Conservation (phyloP, 2,888 invertebrate species). For the Strigamia maritima region DNA sequence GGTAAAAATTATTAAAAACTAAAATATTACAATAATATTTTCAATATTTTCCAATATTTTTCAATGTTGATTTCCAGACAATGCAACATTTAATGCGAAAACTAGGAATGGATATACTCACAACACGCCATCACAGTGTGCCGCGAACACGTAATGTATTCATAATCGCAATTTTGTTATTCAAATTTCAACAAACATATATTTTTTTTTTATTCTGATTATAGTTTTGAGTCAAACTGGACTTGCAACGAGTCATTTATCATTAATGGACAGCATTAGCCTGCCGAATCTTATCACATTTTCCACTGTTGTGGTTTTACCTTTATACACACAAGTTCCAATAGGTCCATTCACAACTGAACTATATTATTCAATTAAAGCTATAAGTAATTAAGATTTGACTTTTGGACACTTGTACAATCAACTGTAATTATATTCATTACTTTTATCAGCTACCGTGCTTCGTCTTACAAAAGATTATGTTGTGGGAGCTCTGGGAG, state of each 20-base stretch:
- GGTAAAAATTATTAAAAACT: slow-evolving; percentile 50
- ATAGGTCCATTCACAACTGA: slow-evolving; percentile 95
- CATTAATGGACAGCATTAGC: slow-evolving; percentile 45
- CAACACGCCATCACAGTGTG: not conserved
- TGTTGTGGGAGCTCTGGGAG: slow-evolving; percentile 80
- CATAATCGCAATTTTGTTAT: too few relatives aligned
- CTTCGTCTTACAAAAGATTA: slow-evolving; percentile 84
- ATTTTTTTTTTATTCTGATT: not conserved
- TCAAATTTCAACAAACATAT: too few relatives aligned
- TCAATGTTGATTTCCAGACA: slow-evolving; percentile 18
- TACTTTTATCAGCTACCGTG: slow-evolving; percentile 49
- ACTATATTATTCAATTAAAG: slow-evolving; percentile 86
- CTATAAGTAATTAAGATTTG: slow-evolving; percentile 60
- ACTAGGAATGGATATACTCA: slow-evolving; percentile 33
- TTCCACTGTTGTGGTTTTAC: slow-evolving; percentile 92
- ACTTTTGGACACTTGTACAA: too few relatives aligned
- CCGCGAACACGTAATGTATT: not conserved
- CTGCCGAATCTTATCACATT: slow-evolving; percentile 51
- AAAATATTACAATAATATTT: not conserved
- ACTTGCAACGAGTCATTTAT: slow-evolving; percentile 54
- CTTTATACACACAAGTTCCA: slow-evolving; percentile 92
- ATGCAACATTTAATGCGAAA: slow-evolving; percentile 36
- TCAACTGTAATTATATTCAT: too few relatives aligned
- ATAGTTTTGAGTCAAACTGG: not conserved
- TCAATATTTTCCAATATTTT: too few relatives aligned